Conservation (phyloP, 2,888 invertebrate genomes). For the Tromatobia lineatoria region DNA sequence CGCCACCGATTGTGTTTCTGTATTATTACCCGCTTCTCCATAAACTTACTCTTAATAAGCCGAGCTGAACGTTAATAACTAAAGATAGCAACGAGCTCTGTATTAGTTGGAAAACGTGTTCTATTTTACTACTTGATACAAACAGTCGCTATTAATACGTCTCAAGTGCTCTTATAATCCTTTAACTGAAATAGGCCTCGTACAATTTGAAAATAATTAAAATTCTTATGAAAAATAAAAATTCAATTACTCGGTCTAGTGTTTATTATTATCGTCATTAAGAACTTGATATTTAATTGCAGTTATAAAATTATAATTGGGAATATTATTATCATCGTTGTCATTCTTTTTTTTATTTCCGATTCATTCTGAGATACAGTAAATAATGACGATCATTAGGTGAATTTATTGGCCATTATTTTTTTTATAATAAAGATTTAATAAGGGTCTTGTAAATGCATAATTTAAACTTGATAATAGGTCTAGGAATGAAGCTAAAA, state of each 20-base stretch:
- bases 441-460: too few relatives aligned
- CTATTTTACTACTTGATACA: neutral
- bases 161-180: conserved; percentile 2
- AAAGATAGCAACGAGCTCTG: neutral
- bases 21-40: conserved; percentile 27
- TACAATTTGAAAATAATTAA: neutral
- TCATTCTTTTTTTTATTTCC: too few relatives aligned
- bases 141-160: neutral
- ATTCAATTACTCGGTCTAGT: neutral
- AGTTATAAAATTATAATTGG: neutral
- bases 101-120: neutral
- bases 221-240: too few relatives aligned
- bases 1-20: conserved; percentile 39
- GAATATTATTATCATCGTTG: neutral
- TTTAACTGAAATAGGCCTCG: neutral
- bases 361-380: too few relatives aligned
- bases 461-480: too few relatives aligned
- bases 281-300: neutral
- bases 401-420: too few relatives aligned
- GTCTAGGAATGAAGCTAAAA: neutral
- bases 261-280: neutral
- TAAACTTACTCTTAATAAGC: conserved; percentile 30
- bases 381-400: too few relatives aligned
- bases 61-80: neutral
- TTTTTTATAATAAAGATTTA: too few relatives aligned